Evolutionary conservation across 1,140 invertebrate species (phyloP), one percentile per base, ranked within the genome.

Genomic region (Sycobia sp.): DNA sequence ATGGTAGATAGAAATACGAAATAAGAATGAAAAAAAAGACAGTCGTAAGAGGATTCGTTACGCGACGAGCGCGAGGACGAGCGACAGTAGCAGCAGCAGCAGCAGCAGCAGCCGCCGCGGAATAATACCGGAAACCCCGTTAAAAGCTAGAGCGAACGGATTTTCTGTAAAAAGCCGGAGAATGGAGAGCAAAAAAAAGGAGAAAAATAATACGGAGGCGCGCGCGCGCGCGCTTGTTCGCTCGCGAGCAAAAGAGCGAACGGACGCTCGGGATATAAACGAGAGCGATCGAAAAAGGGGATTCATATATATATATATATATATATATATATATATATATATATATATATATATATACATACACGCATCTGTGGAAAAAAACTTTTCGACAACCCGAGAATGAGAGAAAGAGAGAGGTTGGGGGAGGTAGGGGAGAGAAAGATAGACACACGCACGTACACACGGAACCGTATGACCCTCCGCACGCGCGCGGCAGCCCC

Each of bases 41-140:
- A n/a, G n/a, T 14, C 29, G 34, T 46, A 20, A 23, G 47, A 60
- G 47, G 46, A 60, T 60, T 60, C 57, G 57, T 51, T 60, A 60
- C 57, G 38, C 23, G 38, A n/a, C n/a, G n/a, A n/a, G n/a, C 3
- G 22, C 22, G n/a, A n/a, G n/a, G n/a, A n/a, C n/a, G n/a, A n/a
- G n/a, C n/a, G n/a, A n/a, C n/a, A n/a, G 34, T 16, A 10, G 44
- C 46, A 22, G 32, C 8, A 51, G 20, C 29, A 34, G 49, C n/a
- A n/a, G n/a, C n/a, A n/a, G n/a, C n/a, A n/a, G n/a, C n/a, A n/a
- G n/a, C n/a, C n/a, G n/a, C n/a, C n/a, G 46, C 46, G 14, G 46
- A 29, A 47, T 29, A 47, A 47, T 47, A 29, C 23, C 46, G 46
- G 46, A 47, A 47, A 25, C 25, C 10, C 13, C 25, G 46, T 29